Conservation (phyloP, 2,113 vertebrate genomes). For the Psittacara wagleri region DNA sequence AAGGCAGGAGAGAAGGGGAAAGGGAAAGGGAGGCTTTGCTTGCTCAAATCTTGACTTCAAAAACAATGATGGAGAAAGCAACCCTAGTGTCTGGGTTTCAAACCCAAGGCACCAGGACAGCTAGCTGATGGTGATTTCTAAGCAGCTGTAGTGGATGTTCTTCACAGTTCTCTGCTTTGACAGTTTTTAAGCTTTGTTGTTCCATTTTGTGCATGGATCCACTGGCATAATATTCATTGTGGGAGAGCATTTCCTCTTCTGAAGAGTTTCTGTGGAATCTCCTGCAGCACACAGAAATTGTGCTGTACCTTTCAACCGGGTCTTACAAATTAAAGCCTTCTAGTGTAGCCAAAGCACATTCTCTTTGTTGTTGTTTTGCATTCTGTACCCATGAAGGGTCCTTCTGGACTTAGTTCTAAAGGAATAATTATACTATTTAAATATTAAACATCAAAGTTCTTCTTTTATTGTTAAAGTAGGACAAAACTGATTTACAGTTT, state of each 20-base stretch:
- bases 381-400: neutral
- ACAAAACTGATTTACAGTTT: conserved; percentile 10
- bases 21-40: neutral
- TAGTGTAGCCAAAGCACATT: neutral
- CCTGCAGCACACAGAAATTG: neutral
- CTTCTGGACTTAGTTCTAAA: conserved; percentile 15
- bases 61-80: neutral
- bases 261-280: neutral
- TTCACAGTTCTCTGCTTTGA: neutral
- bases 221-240: neutral
- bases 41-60: neutral
- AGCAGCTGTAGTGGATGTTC: neutral
- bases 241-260: neutral
- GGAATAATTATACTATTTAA: conserved; percentile 35
- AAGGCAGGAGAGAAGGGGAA: neutral
- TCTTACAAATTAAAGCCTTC: neutral
- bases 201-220: neutral
- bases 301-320: neutral
- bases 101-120: neutral
- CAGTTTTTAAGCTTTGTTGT: neutral
- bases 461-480: conserved; percentile 31
- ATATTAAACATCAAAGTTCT: conserved; percentile 42
- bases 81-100: neutral
- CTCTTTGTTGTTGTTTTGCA: neutral
- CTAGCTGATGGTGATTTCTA: neutral